Evolutionary conservation across 2,113 vertebrate genomes (phyloP).

Genomic region (Periophthalmus modestus): DNA sequence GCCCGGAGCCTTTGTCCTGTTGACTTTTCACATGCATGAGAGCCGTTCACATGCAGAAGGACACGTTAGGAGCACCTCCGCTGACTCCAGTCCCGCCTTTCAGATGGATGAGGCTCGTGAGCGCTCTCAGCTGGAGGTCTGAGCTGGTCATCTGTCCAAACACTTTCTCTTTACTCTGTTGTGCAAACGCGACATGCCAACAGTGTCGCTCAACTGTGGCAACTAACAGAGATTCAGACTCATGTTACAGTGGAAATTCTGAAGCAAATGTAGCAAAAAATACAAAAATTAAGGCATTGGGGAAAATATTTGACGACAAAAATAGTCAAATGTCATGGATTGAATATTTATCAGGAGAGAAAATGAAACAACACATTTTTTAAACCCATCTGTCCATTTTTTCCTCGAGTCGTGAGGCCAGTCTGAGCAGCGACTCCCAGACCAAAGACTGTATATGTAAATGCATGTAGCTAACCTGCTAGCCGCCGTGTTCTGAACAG

Average conservation of each 20-base stretch:
- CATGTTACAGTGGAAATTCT: background rate
- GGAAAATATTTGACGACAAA: too few relatives aligned
- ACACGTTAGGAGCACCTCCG: background rate
- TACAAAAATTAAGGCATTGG: too few relatives aligned
- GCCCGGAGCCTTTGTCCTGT: background rate
- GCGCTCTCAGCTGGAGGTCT: background rate
- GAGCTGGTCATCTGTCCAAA: slow-evolving; percentile 7
- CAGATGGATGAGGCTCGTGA: slow-evolving; percentile 4
- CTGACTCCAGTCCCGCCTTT: background rate
- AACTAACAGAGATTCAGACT: background rate
- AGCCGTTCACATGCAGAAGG: slow-evolving; percentile 7
- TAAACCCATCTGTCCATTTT: too few relatives aligned
- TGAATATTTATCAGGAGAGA: too few relatives aligned
- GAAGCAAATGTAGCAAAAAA: too few relatives aligned
- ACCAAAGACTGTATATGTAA: too few relatives aligned
- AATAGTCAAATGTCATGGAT: too few relatives aligned
- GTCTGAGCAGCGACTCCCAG: too few relatives aligned
- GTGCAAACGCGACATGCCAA: background rate
- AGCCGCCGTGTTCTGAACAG: too few relatives aligned
- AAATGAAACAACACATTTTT: too few relatives aligned
- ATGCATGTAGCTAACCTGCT: too few relatives aligned
- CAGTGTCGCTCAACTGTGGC: background rate
- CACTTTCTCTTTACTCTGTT: background rate
- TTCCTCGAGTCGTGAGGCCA: too few relatives aligned
- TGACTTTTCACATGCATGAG: slow-evolving; percentile 35